phyloP scores from a whole-genome alignment of 2,797 vertebrate genomes.

The Moxostoma hubbsi region DNA sequence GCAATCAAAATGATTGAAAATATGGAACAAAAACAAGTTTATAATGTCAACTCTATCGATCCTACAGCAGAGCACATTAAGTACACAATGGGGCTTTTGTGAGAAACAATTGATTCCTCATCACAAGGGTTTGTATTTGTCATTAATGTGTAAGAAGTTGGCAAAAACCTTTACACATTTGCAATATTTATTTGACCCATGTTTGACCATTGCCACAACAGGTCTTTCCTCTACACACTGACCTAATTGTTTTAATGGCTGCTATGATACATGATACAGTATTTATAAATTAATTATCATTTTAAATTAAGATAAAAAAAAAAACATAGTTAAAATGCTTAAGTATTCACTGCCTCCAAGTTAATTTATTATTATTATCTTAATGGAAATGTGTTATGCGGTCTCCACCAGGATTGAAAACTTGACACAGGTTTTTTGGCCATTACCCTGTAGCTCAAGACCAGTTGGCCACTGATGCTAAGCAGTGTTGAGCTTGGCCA shows the following conservation, averaged over 20 bases:
- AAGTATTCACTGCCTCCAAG: too few relatives aligned
- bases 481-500: too few relatives aligned
- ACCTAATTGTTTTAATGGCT: background rate
- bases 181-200: background rate
- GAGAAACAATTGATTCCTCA: constrained; percentile 58
- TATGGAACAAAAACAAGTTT: constrained; percentile 53
- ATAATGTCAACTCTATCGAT: constrained; percentile 61
- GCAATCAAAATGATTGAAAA: constrained; percentile 55
- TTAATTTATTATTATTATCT: too few relatives aligned
- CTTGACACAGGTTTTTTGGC: too few relatives aligned
- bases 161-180: constrained; percentile 17
- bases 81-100: constrained; percentile 45
- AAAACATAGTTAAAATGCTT: too few relatives aligned
- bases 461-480: too few relatives aligned
- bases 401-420: too few relatives aligned
- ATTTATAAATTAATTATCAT: too few relatives aligned
- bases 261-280: too few relatives aligned
- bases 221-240: background rate
- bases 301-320: too few relatives aligned
- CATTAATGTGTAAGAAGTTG: constrained; percentile 48
- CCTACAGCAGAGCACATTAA: constrained; percentile 41
- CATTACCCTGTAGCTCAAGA: too few relatives aligned
- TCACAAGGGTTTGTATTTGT: constrained; percentile 35
- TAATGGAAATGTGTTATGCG: too few relatives aligned
- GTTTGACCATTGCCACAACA: background rate